Conservation (phyloP, 1,140 invertebrate species). For the Popillia japonica region DNA sequence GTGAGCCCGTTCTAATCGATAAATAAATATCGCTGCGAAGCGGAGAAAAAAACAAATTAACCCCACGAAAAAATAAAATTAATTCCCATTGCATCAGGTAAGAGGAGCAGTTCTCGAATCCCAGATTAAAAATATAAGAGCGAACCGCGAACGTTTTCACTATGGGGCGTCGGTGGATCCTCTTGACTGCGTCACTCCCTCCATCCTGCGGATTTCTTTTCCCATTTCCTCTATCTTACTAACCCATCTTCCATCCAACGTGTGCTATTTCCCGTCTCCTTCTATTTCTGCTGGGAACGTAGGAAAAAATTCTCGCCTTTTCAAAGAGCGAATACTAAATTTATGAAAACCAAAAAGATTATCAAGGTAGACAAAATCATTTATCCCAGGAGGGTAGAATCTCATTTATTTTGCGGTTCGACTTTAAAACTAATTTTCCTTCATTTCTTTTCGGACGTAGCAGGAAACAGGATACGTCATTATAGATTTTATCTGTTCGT, state of each 20-base stretch:
- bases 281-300: background rate
- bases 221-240: background rate
- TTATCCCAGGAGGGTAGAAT: constrained; percentile 34
- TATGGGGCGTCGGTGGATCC: no score
- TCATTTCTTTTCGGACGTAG: constrained; percentile 31
- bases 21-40: background rate
- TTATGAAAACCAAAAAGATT: constrained; percentile 35
- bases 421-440: constrained; percentile 39
- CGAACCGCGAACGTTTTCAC: no score
- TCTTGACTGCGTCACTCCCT: background rate
- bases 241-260: background rate
- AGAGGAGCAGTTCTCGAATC: background rate
- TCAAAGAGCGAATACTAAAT: constrained; percentile 8
- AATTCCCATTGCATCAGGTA: background rate
- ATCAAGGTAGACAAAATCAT: constrained; percentile 38
- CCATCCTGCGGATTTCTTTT: background rate
- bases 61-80: background rate
- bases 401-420: constrained; percentile 37
- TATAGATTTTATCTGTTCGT: constrained; percentile 33
- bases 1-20: background rate
- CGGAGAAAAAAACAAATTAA: background rate
- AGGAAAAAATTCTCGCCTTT: background rate
- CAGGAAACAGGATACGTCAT: constrained; percentile 20
- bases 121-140: background rate
- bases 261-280: background rate